phyloP scores from a whole-genome alignment of 37 sponge, comb jelly and placozoan genomes.

The Crambe crambe region DNA sequence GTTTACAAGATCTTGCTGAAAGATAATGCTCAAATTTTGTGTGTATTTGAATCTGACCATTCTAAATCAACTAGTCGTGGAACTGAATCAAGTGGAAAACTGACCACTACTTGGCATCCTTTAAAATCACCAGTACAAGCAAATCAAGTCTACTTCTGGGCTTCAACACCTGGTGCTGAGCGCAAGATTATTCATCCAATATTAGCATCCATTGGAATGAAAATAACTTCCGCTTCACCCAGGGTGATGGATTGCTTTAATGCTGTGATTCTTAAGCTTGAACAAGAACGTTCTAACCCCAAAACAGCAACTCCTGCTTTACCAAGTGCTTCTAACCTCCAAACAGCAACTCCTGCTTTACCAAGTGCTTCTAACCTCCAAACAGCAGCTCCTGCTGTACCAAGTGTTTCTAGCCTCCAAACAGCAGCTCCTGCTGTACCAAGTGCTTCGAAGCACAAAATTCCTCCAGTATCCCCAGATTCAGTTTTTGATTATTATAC shows the following conservation, averaged over 20 bases:
- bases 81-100: neutral
- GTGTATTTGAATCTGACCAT: neutral
- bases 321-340: no score
- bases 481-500: slow-evolving; percentile 39
- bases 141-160: slow-evolving; percentile 25
- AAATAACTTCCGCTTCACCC: slow-evolving; percentile 34
- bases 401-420: no score
- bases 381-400: no score
- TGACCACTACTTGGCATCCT: neutral
- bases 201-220: slow-evolving; percentile 42
- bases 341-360: no score
- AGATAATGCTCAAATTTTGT: neutral
- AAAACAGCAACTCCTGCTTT: no score
- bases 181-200: slow-evolving; percentile 7
- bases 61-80: no score
- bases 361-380: no score
- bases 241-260: slow-evolving; percentile 24
- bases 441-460: no score
- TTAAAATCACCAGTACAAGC: neutral
- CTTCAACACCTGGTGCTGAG: neutral
- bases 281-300: no score
- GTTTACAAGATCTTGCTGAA: neutral
- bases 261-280: neutral
- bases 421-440: no score
- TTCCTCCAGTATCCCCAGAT: neutral